These are phyloP conservation scores for Cettia cetti DNA, from an alignment of 2,113 vertebrate genomes.

Conservation along the genomic window DNA sequence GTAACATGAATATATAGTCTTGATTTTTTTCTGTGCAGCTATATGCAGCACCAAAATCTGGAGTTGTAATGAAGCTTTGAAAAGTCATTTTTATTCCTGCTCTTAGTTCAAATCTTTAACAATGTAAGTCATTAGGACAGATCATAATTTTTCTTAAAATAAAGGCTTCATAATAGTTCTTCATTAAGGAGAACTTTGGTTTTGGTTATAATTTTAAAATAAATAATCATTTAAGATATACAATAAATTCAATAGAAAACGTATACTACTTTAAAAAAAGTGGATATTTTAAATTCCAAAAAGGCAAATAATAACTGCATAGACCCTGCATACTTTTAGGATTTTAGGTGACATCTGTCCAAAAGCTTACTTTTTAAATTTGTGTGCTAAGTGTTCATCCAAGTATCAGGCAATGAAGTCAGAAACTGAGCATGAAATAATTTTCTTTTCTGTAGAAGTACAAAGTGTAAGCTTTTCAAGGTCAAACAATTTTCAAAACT, in stretches of 20 bases:
- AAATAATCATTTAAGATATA: neutral
- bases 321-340: neutral
- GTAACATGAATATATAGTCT: neutral
- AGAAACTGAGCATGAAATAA: conserved; percentile 35
- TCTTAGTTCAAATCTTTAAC: neutral
- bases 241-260: neutral
- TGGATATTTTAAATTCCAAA: neutral
- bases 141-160: neutral
- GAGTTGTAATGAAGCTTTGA: neutral
- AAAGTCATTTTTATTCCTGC: neutral
- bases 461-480: conserved; percentile 20
- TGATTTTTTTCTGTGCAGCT: neutral
- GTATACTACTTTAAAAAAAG: neutral
- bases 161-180: neutral
- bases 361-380: conserved; percentile 51
- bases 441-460: conserved; percentile 16
- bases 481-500: conserved; percentile 41
- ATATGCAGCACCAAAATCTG: neutral
- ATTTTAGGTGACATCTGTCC: conserved; percentile 14
- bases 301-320: conserved; percentile 37
- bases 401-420: conserved; percentile 41
- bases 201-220: neutral
- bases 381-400: conserved; percentile 51
- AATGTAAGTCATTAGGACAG: neutral
- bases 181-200: neutral